Evolutionary conservation across 2,888 invertebrate genomes (phyloP).

Genomic region (Thereva nobilitata): DNA sequence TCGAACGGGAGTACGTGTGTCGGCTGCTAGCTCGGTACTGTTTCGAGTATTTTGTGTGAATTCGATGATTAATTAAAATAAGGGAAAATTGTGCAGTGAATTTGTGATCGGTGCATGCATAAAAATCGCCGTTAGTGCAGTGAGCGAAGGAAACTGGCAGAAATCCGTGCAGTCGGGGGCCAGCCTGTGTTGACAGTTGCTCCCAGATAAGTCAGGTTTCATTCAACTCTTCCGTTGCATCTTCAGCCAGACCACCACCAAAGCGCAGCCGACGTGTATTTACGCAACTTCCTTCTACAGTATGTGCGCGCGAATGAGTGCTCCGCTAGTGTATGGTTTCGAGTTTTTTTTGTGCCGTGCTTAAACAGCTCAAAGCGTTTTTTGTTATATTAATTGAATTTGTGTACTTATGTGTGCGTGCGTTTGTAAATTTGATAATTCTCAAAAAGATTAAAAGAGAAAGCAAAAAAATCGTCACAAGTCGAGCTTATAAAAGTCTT

Average conservation of each 20-base stretch:
- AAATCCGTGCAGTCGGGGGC: background rate
- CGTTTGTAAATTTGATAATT: too few relatives aligned
- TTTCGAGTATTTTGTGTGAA: too few relatives aligned
- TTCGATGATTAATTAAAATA: too few relatives aligned
- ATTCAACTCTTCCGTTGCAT: slow-evolving; percentile 33
- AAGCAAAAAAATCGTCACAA: too few relatives aligned
- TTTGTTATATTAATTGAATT: too few relatives aligned
- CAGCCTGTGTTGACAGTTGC: slow-evolving; percentile 27
- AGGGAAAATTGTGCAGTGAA: too few relatives aligned
- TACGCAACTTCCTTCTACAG: background rate
- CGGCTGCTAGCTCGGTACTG: background rate
- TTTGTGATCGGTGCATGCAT: too few relatives aligned
- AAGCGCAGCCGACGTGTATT: slow-evolving; percentile 17
- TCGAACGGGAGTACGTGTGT: slow-evolving; percentile 27
- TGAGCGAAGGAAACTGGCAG: slow-evolving; percentile 1
- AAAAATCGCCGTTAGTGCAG: background rate
- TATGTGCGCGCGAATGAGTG: slow-evolving; percentile 12
- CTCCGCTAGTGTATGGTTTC: background rate
- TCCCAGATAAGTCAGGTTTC: slow-evolving; percentile 13
- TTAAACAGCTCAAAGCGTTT: too few relatives aligned
- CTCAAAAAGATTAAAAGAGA: too few relatives aligned
- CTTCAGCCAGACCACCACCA: background rate
- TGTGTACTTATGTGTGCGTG: too few relatives aligned
- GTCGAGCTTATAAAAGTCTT: too few relatives aligned
- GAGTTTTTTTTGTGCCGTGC: too few relatives aligned